These are phyloP conservation scores for Himalopsyche tibetana DNA, from an alignment of 2,888 invertebrate species.

Conservation along the genomic window DNA sequence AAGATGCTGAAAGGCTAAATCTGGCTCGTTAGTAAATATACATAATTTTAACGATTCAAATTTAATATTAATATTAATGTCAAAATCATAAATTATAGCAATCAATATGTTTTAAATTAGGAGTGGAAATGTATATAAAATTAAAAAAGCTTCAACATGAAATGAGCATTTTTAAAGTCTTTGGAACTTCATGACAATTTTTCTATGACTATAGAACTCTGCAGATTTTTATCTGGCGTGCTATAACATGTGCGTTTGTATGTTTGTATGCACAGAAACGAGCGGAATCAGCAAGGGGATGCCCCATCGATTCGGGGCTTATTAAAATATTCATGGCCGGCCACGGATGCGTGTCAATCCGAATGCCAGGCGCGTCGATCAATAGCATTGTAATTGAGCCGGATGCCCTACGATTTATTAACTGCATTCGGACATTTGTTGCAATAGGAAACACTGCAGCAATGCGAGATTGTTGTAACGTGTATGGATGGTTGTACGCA, in stretches of 20 bases:
- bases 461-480: not conserved
- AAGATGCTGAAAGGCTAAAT: no score
- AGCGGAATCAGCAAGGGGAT: slow-evolving; percentile 32
- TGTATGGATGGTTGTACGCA: not conserved
- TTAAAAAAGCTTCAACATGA: no score
- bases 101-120: no score
- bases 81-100: no score
- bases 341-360: slow-evolving; percentile 61
- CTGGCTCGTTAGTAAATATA: no score
- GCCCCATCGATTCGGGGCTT: slow-evolving; percentile 53
- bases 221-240: no score
- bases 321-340: slow-evolving; percentile 63
- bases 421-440: slow-evolving; percentile 38
- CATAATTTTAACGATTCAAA: no score
- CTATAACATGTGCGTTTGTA: not conserved
- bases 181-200: no score
- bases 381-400: slow-evolving; percentile 56
- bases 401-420: slow-evolving; percentile 39
- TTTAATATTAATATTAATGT: no score
- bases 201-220: no score
- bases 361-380: slow-evolving; percentile 39
- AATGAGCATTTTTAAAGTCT: no score
- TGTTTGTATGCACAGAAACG: slow-evolving; percentile 7
- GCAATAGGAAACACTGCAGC: slow-evolving; percentile 20
- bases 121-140: no score